Conservation (phyloP, 2,888 invertebrate genomes). For the Cheilosia scutellata region DNA sequence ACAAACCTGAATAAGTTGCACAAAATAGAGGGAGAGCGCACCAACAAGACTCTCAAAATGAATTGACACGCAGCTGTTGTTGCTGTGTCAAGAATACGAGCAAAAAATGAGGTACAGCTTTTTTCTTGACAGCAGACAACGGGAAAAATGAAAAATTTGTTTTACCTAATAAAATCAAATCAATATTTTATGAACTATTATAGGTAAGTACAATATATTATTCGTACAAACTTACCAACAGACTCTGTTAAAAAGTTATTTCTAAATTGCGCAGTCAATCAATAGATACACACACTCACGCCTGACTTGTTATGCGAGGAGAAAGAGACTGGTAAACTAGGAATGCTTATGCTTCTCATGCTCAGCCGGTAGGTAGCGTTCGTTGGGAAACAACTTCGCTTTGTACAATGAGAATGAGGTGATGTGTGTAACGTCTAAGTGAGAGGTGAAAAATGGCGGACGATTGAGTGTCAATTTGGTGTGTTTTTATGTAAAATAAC, state of each 20-base stretch:
- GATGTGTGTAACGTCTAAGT: background rate
- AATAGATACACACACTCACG: background rate
- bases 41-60: background rate
- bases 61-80: constrained; percentile 11
- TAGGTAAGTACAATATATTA: background rate
- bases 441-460: background rate
- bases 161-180: background rate
- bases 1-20: background rate
- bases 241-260: constrained; percentile 1
- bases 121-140: background rate
- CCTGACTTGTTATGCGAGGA: constrained; percentile 12
- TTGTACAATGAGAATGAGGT: background rate
- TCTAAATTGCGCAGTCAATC: background rate
- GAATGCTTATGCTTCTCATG: constrained; percentile 4
- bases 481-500: too few species aligned
- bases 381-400: background rate
- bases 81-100: constrained; percentile 6
- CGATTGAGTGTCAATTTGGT: background rate
- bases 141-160: background rate
- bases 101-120: background rate
- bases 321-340: background rate
- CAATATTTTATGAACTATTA: background rate
- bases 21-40: constrained; percentile 25
- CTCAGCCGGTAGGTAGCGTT: constrained; percentile 30
- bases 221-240: background rate